Evolutionary conservation across 2,888 invertebrate species (phyloP).

Genomic region (Dynastes hyllus): DNA sequence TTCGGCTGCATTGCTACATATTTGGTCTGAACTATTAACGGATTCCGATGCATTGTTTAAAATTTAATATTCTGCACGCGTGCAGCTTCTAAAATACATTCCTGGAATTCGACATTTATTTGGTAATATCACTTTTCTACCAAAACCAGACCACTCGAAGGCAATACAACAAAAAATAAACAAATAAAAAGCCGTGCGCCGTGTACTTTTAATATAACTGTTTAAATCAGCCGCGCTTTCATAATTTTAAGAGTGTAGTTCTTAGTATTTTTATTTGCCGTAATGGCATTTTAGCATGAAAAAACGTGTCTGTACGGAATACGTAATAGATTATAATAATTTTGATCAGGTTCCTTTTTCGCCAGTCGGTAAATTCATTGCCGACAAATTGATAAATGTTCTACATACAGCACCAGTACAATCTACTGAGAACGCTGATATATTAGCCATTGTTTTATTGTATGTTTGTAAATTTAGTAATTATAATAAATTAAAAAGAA

Average conservation of each 20-base stretch:
- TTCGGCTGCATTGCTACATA: constrained; percentile 65
- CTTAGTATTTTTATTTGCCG: constrained; percentile 22
- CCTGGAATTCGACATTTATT: constrained; percentile 62
- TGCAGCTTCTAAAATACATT: constrained; percentile 63
- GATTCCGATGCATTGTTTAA: constrained; percentile 71
- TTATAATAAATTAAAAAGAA: neutral
- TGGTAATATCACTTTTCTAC: constrained; percentile 55
- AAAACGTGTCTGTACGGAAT: constrained; percentile 24
- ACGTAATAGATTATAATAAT: constrained; percentile 26
- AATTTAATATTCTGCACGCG: constrained; percentile 71
- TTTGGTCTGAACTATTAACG: constrained; percentile 70
- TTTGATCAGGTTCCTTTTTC: constrained; percentile 18
- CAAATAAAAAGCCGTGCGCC: constrained; percentile 32
- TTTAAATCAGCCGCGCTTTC: constrained; percentile 39
- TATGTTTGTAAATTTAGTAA: neutral
- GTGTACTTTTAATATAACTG: constrained; percentile 42
- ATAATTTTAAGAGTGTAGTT: constrained; percentile 35
- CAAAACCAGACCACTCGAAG: constrained; percentile 50
- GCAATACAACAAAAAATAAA: constrained; percentile 43
- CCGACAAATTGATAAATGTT: constrained; percentile 17
- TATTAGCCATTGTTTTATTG: too few relatives aligned
- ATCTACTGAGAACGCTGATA: too few relatives aligned
- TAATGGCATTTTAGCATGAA: constrained; percentile 33
- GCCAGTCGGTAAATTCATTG: neutral
- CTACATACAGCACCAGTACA: neutral